A percentile compares a stretch with the other conserved stretches of the same genome.
Conservation (phyloP, 2,888 invertebrate species). For the Nephrotoma flavescens region DNA sequence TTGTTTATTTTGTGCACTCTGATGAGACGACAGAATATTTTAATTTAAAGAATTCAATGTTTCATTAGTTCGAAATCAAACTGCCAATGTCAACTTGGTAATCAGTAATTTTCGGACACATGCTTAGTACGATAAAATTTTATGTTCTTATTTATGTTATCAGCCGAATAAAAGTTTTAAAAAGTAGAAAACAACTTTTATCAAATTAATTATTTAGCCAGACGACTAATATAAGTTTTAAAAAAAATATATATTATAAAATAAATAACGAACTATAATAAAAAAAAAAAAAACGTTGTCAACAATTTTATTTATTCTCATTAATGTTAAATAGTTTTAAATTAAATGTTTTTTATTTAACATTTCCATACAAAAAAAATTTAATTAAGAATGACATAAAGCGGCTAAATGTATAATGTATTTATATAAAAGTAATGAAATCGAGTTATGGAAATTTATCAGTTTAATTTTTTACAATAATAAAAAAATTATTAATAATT, state of each 20-base stretch:
- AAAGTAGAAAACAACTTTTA: too few species aligned
- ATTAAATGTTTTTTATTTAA: not conserved
- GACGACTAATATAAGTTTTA: not conserved
- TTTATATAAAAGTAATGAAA: not conserved
- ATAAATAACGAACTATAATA: not conserved
- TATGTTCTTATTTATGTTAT: too few species aligned
- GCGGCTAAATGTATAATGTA: not conserved
- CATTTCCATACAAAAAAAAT: not conserved
- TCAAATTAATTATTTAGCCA: not conserved
- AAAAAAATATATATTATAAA: not conserved
- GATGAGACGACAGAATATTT: too few species aligned
- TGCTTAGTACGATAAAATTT: too few species aligned
- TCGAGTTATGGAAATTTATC: not conserved
- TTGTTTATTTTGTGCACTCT: too few species aligned
- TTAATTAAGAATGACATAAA: not conserved
- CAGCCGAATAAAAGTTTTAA: too few species aligned
- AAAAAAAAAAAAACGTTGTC: not conserved
- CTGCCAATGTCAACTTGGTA: too few species aligned
- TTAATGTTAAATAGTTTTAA: not conserved
- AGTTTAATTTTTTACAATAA: not conserved
- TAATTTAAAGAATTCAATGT: too few species aligned
- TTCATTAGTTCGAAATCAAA: too few species aligned
- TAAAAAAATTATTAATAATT: not conserved
- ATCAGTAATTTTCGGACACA: too few species aligned
- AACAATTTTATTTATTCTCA: not conserved